A percentile compares a stretch with the other conserved stretches of the same genome.
Conservation (phyloP, 2,797 vertebrate species). For the Ambastaia sidthimunki region DNA sequence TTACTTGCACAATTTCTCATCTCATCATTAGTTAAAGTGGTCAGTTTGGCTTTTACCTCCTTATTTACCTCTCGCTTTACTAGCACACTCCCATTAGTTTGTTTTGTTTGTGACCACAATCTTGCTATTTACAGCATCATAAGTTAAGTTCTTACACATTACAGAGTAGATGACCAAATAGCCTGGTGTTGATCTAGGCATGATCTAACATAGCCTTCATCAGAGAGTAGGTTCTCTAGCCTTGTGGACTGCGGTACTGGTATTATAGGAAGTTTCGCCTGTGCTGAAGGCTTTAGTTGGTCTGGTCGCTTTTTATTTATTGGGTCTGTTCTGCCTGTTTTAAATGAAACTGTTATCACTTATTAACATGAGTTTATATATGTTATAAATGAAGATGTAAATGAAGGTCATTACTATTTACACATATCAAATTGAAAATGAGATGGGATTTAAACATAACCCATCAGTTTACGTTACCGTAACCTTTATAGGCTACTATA, state of each 20-base stretch:
- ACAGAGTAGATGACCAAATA: constrained; percentile 35
- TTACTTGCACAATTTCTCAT: not conserved
- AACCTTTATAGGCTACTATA: not conserved
- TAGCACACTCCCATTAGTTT: not conserved
- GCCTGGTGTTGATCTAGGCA: not conserved
- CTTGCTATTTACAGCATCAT: constrained; percentile 52
- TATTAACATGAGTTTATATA: constrained; percentile 42
- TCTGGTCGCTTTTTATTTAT: not conserved
- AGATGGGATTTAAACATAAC: not conserved
- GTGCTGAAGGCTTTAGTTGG: constrained; percentile 7
- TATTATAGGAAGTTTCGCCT: no score
- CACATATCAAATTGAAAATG: constrained; percentile 24
- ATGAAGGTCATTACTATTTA: constrained; percentile 77
- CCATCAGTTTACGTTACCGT: not conserved
- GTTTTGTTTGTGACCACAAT: not conserved
- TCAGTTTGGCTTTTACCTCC: not conserved
- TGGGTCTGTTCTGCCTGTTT: constrained; percentile 21
- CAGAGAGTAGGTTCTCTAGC: not conserved
- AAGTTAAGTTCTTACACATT: constrained; percentile 45
- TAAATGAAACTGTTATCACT: constrained; percentile 54
- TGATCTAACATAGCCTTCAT: constrained; percentile 10
- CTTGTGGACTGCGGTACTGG: not conserved
- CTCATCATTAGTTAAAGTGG: not conserved
- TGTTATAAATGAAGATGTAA: constrained; percentile 66
- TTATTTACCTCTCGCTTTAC: not conserved